Evolutionary conservation across 2,888 invertebrate genomes (phyloP).

Genomic region (Drosophila lacicola): DNA sequence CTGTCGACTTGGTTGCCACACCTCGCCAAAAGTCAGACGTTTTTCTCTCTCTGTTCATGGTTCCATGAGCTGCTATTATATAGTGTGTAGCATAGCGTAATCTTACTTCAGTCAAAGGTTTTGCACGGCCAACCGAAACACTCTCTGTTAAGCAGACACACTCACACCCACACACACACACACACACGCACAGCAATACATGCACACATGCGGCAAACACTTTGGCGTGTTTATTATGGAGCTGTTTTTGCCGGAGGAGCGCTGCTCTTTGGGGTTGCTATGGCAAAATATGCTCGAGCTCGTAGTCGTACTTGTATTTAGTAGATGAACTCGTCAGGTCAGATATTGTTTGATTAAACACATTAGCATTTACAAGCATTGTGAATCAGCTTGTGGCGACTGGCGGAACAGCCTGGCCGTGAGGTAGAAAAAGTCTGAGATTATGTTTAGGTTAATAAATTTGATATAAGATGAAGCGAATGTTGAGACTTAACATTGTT

Average conservation of each 20-base stretch:
- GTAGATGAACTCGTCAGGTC: constrained; percentile 50
- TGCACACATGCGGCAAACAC: constrained; percentile 49
- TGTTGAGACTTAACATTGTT: neutral
- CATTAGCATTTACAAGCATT: constrained; percentile 16
- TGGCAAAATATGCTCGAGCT: constrained; percentile 13
- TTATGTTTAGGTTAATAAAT: neutral
- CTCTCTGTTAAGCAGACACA: constrained; percentile 22
- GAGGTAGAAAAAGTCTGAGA: neutral
- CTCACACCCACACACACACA: constrained; percentile 15
- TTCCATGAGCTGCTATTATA: constrained; percentile 67
- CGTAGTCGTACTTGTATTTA: constrained; percentile 16
- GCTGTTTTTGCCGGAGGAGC: constrained; percentile 41
- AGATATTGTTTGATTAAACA: constrained; percentile 48
- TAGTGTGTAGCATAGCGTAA: constrained; percentile 75
- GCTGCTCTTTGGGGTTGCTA: constrained; percentile 3
- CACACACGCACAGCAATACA: constrained; percentile 15
- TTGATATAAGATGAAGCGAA: neutral
- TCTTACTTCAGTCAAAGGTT: constrained; percentile 79
- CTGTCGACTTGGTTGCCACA: constrained; percentile 47
- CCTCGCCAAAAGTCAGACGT: constrained; percentile 42
- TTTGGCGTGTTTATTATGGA: constrained; percentile 73
- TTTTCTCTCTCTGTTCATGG: constrained; percentile 43
- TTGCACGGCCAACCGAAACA: constrained; percentile 56
- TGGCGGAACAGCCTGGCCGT: neutral
- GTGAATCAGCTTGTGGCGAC: neutral